Evolutionary conservation across 1,140 invertebrate genomes (phyloP).

Genomic region (Drosophila ercepeae): DNA sequence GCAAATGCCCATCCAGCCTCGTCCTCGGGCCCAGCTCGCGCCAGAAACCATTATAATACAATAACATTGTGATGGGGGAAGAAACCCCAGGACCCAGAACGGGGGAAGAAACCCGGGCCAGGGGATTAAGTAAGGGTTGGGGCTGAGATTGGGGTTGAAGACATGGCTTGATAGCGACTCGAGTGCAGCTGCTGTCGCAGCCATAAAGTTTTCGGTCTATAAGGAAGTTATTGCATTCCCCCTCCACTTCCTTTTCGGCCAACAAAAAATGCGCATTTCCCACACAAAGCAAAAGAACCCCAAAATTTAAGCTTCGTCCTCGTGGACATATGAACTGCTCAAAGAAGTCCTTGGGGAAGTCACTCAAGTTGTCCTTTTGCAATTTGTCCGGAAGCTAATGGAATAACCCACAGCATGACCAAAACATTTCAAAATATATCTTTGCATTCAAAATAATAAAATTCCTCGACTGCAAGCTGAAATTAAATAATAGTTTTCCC

Average conservation of each 20-base stretch:
- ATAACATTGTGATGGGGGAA: constrained; percentile 23
- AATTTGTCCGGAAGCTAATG: constrained; percentile 35
- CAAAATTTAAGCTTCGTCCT: constrained; percentile 9
- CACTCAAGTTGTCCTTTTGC: constrained; percentile 12
- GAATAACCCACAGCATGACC: constrained; percentile 16
- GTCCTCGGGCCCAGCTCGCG: constrained; percentile 7
- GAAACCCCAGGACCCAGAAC: no score
- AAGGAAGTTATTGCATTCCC: constrained; percentile 45
- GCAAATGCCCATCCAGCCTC: constrained; percentile 36
- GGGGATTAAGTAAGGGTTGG: constrained; percentile 7
- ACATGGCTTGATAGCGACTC: constrained; percentile 27
- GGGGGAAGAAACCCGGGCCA: neutral
- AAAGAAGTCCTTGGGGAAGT: constrained; percentile 10
- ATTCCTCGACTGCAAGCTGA: neutral
- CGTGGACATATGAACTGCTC: constrained; percentile 16
- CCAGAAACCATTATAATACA: constrained; percentile 61
- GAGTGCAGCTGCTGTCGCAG: constrained; percentile 47
- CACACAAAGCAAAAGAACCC: neutral
- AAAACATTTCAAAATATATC: neutral
- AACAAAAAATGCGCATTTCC: constrained; percentile 22
- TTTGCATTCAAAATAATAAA: neutral
- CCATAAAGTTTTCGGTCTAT: constrained; percentile 53
- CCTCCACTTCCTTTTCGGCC: constrained; percentile 19
- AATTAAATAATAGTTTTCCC: neutral
- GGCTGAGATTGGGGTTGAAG: neutral